Percentiles rank a stretch among this genome's conserved stretches.
Conservation (phyloP, 2,888 invertebrate species). For the Sabatieria punctata region DNA sequence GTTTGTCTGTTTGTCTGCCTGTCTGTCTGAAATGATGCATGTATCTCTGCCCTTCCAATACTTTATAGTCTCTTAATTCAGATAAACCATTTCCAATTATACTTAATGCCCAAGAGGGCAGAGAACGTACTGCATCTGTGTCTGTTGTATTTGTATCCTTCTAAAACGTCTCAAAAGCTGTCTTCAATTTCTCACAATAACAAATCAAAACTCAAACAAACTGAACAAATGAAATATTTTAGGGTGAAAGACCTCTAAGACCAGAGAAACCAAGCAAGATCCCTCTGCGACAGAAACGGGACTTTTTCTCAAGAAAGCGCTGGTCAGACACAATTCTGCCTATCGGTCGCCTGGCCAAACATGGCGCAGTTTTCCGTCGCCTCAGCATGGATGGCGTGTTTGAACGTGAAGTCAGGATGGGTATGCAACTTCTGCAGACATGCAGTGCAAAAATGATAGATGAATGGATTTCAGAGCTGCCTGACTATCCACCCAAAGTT, state of each 20-base stretch:
- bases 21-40: too few relatives aligned
- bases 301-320: conserved; percentile 20
- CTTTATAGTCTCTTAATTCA: too few relatives aligned
- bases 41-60: too few relatives aligned
- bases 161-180: too few relatives aligned
- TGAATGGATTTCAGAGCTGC: conserved; percentile 14
- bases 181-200: too few relatives aligned
- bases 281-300: conserved; percentile 17
- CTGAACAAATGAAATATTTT: conserved; percentile 27
- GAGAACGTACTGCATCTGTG: too few relatives aligned
- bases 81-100: too few relatives aligned
- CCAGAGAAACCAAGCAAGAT: conserved; percentile 9
- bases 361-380: conserved; percentile 35
- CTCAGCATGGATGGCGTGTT: conserved; percentile 33
- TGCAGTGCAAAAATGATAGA: neutral
- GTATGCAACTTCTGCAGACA: conserved; percentile 18
- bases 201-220: too few relatives aligned
- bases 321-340: conserved; percentile 30
- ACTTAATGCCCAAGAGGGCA: too few relatives aligned
- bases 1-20: conserved; percentile 28
- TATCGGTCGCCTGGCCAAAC: conserved; percentile 34
- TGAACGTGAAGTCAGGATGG: conserved; percentile 34
- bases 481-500: conserved; percentile 28
- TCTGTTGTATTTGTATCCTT: too few relatives aligned
- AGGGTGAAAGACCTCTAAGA: conserved; percentile 19